phyloP scores from a whole-genome alignment of 2,113 vertebrate genomes.

The Macaca mulatta region DNA sequence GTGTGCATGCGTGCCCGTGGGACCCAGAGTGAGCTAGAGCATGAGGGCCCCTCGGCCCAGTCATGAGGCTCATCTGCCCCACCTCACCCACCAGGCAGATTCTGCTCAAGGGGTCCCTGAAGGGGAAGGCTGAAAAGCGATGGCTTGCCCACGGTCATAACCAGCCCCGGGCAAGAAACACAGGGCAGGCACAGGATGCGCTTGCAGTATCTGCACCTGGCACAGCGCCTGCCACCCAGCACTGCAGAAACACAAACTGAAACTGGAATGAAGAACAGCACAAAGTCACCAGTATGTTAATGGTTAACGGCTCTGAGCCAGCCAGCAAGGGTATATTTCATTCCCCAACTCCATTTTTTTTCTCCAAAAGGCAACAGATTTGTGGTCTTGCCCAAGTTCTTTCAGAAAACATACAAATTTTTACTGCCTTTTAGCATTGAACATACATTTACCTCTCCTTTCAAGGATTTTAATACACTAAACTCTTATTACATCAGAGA shows the following conservation, averaged over 20 bases:
- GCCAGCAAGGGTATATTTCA: not conserved
- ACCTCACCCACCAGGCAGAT: not conserved
- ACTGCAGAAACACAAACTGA: not conserved
- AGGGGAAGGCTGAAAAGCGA: not conserved
- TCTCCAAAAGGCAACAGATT: not conserved
- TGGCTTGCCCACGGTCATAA: not conserved
- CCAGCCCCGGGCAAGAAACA: not conserved
- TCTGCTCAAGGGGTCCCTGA: not conserved
- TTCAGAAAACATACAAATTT: not conserved
- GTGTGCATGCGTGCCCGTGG: not conserved
- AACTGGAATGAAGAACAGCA: not conserved
- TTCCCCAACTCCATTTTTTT: not conserved
- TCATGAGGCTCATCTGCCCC: not conserved
- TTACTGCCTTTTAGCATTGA: not conserved
- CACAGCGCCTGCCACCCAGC: not conserved
- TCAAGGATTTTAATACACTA: not conserved
- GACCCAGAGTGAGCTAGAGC: not conserved
- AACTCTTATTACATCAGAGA: not conserved
- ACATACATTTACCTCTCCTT: not conserved
- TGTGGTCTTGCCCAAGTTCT: not conserved
- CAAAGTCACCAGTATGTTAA: not conserved
- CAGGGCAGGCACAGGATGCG: accelerated
- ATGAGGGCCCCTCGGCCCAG: not conserved
- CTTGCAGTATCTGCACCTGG: not conserved
- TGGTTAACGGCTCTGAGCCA: not conserved